Conservation (phyloP, 2,888 invertebrate genomes). For the Acheta domesticus region DNA sequence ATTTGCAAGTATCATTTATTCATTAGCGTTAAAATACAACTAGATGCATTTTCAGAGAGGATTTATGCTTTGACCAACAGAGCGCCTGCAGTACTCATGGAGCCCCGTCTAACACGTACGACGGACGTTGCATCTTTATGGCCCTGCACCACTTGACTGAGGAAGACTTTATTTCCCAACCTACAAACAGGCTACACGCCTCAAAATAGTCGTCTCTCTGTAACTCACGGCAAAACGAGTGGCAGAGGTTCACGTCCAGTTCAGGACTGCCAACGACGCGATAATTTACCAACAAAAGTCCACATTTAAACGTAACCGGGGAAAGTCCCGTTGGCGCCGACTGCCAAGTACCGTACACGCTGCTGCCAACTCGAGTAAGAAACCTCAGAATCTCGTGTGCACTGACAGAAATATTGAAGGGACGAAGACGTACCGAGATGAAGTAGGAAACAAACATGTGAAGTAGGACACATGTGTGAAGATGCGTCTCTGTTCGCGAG, state of each 20-base stretch:
- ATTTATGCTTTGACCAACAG: background rate
- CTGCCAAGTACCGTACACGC: background rate
- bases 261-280: slow-evolving; percentile 1
- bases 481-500: background rate
- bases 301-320: background rate
- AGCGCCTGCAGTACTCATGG: background rate
- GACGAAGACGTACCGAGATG: background rate
- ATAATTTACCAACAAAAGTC: slow-evolving; percentile 9
- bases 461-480: background rate
- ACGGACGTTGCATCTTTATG: background rate
- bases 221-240: slow-evolving; percentile 10
- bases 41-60: background rate
- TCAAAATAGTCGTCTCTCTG: slow-evolving; percentile 18
- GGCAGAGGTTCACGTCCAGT: slow-evolving; percentile 5
- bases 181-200: slow-evolving; percentile 9
- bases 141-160: background rate
- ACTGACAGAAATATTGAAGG: slow-evolving; percentile 3
- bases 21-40: background rate
- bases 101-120: background rate
- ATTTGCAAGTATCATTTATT: no score
- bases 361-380: background rate
- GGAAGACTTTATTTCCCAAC: slow-evolving; percentile 7
- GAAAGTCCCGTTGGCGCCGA: background rate
- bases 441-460: background rate
- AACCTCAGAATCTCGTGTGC: background rate